Base-by-base conservation (phyloP, 1,140 invertebrate genomes). In the Drosophila rufa region DNA sequence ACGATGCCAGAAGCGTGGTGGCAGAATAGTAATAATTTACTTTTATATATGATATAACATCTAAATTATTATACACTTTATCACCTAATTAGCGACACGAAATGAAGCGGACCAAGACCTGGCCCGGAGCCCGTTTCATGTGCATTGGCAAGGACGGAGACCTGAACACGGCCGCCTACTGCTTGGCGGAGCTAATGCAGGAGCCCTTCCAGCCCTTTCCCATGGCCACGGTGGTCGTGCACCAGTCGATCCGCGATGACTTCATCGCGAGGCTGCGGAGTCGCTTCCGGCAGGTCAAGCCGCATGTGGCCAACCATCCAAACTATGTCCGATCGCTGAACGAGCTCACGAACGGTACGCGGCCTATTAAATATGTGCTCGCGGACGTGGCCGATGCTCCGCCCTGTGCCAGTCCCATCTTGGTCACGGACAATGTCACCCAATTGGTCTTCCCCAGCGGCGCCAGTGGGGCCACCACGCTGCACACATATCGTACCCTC, bases 281-380 rank as follows among this genome's bases (percentile, higher is more conserved):
- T 33, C 78, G 78, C 2, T 89, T 89, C 36, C 74, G 58, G 22
- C 84, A 87, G 66, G 9, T 87, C 47, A 75, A 78, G n/a, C 80
- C 84, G 0, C 58, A 83, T 38, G 84, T 87, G 55, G 84, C 77
- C 6, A 60, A 33, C 5, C 84, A 87, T 79, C 84, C 84, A 1
- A 71, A 75, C 12, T 87, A 62, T 27, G 36, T 73, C 22, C 51
- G 78, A 8, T 64, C 40, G 5, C 30, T 75, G 3, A 2, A 22
- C 4, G 50, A 77, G 12, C 33, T 87, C 11, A 38, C 75, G 17
- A 0, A 22, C 11, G 85, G 69, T 0, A 19, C 30, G 2, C 8
- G n/a, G 11, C 67, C 46, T 2, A 14, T 84, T 1, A 53, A 58
- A n/a, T 75, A 89, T 50, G 43, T 89, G 9, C 19, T 89, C 12